Evolutionary conservation across 2,797 vertebrate genomes (phyloP).

Genomic region (Odontamblyopus lacepedii): DNA sequence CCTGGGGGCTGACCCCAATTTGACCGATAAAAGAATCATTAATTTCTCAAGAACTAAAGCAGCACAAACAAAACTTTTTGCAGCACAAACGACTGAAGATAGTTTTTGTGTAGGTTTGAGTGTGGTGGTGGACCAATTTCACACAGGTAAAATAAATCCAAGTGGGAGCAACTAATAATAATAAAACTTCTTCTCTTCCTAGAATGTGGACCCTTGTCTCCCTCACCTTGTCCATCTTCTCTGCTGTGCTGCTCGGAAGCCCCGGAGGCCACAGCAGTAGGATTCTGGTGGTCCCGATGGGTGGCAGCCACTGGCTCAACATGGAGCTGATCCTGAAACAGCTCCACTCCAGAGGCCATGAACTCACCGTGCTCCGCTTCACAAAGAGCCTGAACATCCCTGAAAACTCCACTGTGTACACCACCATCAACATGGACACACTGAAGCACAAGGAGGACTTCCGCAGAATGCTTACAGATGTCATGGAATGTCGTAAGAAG

Average conservation of each 20-base stretch:
- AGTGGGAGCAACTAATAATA: not conserved
- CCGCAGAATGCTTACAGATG: constrained; percentile 17
- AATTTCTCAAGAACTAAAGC: no score
- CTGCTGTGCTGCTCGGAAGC: constrained; percentile 26
- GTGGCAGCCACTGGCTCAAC: constrained; percentile 77
- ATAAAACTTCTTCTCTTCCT: not conserved
- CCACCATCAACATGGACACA: constrained; percentile 16
- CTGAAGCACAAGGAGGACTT: no score
- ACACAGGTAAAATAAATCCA: no score
- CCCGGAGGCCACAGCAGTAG: constrained; percentile 45
- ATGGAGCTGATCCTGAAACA: constrained; percentile 65
- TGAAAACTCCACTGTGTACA: constrained; percentile 50
- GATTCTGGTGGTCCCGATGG: constrained; percentile 65
- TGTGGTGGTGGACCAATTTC: no score
- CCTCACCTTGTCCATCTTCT: constrained; percentile 1
- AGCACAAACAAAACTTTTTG: no score
- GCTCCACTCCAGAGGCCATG: constrained; percentile 68
- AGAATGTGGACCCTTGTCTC: constrained; percentile 34
- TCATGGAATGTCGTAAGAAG: constrained; percentile 39
- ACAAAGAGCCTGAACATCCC: constrained; percentile 65
- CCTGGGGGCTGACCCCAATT: no score
- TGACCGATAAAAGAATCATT: no score
- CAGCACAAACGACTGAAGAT: no score
- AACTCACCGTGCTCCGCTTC: constrained; percentile 61
- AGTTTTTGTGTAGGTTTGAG: no score